A percentile compares a stretch with the other conserved stretches of the same genome.
Conservation (phyloP, 2,113 vertebrate species). For the Fregata magnificens region DNA sequence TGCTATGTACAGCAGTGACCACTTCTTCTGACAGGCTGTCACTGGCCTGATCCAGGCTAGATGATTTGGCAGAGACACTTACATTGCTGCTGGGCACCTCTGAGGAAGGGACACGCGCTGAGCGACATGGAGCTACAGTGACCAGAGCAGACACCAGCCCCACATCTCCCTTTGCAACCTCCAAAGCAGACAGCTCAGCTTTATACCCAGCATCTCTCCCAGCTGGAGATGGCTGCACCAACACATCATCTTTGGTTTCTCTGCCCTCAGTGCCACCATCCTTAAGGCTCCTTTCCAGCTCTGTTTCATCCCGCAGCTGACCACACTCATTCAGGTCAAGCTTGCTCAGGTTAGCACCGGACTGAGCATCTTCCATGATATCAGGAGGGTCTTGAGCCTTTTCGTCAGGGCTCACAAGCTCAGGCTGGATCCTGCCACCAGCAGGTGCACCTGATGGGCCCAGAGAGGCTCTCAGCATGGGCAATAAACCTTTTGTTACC, state of each 20-base stretch:
- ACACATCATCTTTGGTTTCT: background rate
- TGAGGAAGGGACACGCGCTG: background rate
- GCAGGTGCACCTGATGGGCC: background rate
- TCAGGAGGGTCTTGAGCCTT: rapidly evolving
- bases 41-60: background rate
- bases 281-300: background rate
- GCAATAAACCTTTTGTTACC: background rate
- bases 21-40: background rate
- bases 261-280: background rate
- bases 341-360: background rate
- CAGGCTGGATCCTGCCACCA: background rate
- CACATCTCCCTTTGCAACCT: background rate
- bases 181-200: background rate
- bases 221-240: background rate
- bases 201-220: background rate
- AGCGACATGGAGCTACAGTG: rapidly evolving
- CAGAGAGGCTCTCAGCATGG: background rate
- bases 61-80: background rate
- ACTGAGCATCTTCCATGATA: background rate
- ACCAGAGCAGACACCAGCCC: background rate
- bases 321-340: background rate
- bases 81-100: background rate
- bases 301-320: background rate
- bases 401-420: background rate
- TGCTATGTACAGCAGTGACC: background rate